Conservation (phyloP, 2,888 invertebrate species). For the Digitonthophagus gazella region DNA sequence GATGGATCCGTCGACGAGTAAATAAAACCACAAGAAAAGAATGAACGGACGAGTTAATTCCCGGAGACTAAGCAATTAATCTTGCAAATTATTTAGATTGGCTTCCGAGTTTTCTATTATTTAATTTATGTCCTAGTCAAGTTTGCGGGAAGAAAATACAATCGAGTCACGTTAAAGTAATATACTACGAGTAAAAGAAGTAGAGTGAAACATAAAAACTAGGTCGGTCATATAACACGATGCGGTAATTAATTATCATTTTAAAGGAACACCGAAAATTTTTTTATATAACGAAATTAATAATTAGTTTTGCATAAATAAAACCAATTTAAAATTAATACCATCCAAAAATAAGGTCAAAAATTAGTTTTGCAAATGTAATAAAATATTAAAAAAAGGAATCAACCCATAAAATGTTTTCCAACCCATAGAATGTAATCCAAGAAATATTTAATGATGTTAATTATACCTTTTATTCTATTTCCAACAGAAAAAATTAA, state of each 20-base stretch:
- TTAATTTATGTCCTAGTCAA: not conserved
- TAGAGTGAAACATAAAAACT: not conserved
- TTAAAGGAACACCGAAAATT: no score
- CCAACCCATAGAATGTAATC: no score
- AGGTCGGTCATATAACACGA: not conserved
- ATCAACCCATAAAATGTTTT: no score
- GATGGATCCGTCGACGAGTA: not conserved
- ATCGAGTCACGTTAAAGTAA: not conserved
- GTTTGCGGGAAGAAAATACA: not conserved
- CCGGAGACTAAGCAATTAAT: not conserved
- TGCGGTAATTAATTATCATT: not conserved
- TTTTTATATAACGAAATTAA: no score
- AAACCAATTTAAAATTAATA: no score
- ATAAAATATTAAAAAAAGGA: no score
- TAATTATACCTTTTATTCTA: not conserved
- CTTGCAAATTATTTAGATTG: not conserved
- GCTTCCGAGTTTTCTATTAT: not conserved
- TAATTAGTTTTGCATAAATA: no score
- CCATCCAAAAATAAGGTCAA: not conserved
- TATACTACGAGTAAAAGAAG: not conserved
- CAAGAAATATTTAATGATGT: not conserved
- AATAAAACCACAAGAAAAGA: not conserved
- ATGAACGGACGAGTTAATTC: not conserved
- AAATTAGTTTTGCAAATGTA: not conserved
- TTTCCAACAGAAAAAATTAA: not conserved